Evolutionary conservation across 1,140 invertebrate genomes (phyloP).

Genomic region (Drosophila jambulina): DNA sequence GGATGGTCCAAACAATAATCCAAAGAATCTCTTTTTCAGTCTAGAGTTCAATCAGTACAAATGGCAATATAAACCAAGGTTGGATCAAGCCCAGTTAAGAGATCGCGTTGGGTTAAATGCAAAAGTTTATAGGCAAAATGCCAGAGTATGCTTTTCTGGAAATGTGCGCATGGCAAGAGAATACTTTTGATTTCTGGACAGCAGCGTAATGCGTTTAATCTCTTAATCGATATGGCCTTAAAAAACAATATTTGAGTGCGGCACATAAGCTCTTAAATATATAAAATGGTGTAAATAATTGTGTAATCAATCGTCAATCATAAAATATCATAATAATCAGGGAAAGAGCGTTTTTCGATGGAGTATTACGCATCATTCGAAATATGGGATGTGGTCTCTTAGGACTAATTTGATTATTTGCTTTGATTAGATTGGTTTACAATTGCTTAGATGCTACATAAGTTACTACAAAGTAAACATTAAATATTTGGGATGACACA

Average conservation of each 20-base stretch:
- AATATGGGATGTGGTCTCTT: conserved; percentile 30
- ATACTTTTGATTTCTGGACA: conserved; percentile 37
- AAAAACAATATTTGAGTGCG: conserved; percentile 28
- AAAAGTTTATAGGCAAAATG: conserved; percentile 10
- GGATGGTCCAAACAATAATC: conserved; percentile 27
- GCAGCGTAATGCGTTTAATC: conserved; percentile 18
- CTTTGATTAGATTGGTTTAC: conserved; percentile 78
- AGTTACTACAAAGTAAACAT: conserved; percentile 65
- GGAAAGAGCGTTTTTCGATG: neutral
- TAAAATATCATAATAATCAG: conserved; percentile 10
- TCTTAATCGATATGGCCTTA: conserved; percentile 23
- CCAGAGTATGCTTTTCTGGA: conserved; percentile 4
- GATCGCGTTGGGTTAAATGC: conserved; percentile 38
- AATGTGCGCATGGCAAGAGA: conserved; percentile 16
- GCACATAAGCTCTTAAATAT: conserved; percentile 26
- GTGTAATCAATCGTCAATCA: conserved; percentile 10
- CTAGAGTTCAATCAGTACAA: conserved; percentile 39
- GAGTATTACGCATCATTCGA: conserved; percentile 31
- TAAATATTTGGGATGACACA: conserved; percentile 66
- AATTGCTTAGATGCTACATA: conserved; percentile 58
- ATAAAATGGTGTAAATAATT: conserved; percentile 26
- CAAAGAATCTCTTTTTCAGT: conserved; percentile 55
- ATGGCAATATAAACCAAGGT: conserved; percentile 47
- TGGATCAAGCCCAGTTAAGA: conserved; percentile 29
- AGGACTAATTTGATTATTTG: conserved; percentile 72